A percentile compares a stretch with the other conserved stretches of the same genome.
Conservation (phyloP, 2,797 vertebrate species). For the Poliocrania exsul region DNA sequence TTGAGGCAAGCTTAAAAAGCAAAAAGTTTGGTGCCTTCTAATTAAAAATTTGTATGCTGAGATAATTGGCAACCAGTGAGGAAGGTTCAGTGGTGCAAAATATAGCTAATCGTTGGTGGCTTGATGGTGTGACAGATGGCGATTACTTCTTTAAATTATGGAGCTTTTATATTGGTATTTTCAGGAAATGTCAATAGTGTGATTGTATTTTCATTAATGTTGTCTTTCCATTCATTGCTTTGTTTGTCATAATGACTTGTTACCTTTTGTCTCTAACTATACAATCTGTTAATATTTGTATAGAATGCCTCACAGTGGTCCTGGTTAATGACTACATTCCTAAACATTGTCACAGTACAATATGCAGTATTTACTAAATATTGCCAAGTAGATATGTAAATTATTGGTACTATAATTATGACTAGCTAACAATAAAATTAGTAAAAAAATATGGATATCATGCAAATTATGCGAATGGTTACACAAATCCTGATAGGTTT, state of each 20-base stretch:
- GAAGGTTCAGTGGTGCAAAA: neutral
- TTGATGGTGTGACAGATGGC: neutral
- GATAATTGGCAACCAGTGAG: neutral
- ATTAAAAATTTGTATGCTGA: neutral
- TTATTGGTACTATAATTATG: neutral
- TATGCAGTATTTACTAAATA: neutral
- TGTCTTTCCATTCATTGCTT: slow-evolving; percentile 12
- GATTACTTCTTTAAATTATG: neutral
- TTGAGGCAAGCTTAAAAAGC: neutral
- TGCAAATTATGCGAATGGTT: neutral
- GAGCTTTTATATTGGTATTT: neutral
- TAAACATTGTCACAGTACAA: neutral
- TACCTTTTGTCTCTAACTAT: neutral
- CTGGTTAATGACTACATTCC: neutral
- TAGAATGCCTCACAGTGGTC: neutral
- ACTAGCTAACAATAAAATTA: neutral
- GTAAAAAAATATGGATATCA: neutral
- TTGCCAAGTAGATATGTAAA: neutral
- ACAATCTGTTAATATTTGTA: slow-evolving; percentile 1
- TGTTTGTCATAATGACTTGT: slow-evolving; percentile 5
- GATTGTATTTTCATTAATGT: slow-evolving; percentile 34
- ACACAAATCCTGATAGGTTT: neutral
- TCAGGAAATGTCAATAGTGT: slow-evolving; percentile 28
- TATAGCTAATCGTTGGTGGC: neutral
- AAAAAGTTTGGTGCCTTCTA: slow-evolving; percentile 1